Evolutionary conservation across 2,113 vertebrate genomes (phyloP), one percentile per base, ranked within the genome.

Genomic region (Salvator merianae): DNA sequence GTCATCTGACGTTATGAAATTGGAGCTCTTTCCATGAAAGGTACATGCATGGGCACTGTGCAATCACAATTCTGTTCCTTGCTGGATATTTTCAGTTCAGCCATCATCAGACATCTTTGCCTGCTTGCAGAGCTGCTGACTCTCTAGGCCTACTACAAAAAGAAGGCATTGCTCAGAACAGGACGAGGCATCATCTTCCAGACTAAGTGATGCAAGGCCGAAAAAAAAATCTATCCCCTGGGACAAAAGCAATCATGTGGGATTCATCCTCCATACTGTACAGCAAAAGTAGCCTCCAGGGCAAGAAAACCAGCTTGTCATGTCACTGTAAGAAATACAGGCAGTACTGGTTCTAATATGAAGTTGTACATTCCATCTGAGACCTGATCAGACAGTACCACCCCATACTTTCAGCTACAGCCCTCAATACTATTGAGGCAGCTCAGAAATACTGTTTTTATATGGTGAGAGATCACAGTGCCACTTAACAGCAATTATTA

Each of bases 221-320:
- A 18, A 74, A 82, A 34, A 38, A 59, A 38, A n/a, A 38, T 13
- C 66, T n/a, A 14, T 13, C 30, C 66, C n/a, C 5, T 65, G 70
- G 70, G 59, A 74, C 36, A 47, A 73, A 74, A 18, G 12, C 26
- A 47, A n/a, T 12, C 70, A 73, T 12, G 28, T 32, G 36, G 53
- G 5, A n/a, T 24, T 28, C 36, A 72, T 63, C 70, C 28, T 50
- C 59, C 12, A 24, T n/a, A 47, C 38, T 28, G 30, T 3, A 47
- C 12, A 66, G 73, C 32, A 32, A 32, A 34, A 18, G 72, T 36
- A 65, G 62, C 62, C 81, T 63, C 22, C 14, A 40, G n/a, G 40
- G 81, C 63, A 36, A 83, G 75, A 50, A 47, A 83, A 50, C 69
- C 70, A 82, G 81, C 70, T 82, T 36, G 69, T 73, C 36, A 82